Conservation (phyloP, 2,113 vertebrate species). For the Toxostoma redivivum region DNA sequence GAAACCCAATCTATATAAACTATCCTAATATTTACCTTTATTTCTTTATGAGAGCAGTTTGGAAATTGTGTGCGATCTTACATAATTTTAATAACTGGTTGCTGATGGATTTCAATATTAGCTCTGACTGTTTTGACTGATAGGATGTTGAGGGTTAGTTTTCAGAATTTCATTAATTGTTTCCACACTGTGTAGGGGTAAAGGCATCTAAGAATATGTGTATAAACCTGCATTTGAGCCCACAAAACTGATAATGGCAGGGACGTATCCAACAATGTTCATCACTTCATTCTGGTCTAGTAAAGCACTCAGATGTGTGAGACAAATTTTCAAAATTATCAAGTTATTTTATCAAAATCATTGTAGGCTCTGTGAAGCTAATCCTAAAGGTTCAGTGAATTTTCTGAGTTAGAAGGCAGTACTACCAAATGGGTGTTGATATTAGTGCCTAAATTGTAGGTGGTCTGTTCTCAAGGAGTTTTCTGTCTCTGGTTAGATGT, state of each 20-base stretch:
- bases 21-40: slow-evolving; percentile 50
- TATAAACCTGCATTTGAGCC: slow-evolving; percentile 30
- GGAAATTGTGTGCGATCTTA: slow-evolving; percentile 60
- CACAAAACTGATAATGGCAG: neutral
- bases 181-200: neutral
- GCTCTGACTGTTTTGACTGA: slow-evolving; percentile 20
- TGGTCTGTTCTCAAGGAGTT: neutral
- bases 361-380: neutral
- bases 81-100: slow-evolving; percentile 58
- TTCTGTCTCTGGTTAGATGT: neutral
- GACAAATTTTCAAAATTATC: neutral
- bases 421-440: neutral
- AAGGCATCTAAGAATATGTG: slow-evolving; percentile 27
- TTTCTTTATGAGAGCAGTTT: slow-evolving; percentile 44
- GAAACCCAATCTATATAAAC: neutral
- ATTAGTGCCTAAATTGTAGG: neutral
- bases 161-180: slow-evolving; percentile 37
- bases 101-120: slow-evolving; percentile 52
- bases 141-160: slow-evolving; percentile 12
- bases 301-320: neutral
- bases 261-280: neutral
- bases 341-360: neutral
- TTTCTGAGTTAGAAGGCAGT: neutral
- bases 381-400: neutral
- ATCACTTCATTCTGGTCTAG: neutral